phyloP scores from a whole-genome alignment of 2,888 invertebrate genomes.

The Agrilus mali region DNA sequence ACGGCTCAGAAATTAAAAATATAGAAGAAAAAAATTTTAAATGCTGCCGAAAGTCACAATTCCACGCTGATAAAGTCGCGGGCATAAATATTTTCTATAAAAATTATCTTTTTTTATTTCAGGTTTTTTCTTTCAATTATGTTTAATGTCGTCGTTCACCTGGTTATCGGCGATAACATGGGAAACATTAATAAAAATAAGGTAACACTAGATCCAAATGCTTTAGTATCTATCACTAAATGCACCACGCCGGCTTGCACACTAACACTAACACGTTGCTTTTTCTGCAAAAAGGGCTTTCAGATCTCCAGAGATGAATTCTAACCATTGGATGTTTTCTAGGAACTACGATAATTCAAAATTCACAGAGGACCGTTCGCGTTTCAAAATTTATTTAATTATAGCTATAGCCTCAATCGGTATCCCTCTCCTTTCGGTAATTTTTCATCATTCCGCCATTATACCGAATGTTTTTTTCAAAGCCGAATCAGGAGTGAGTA shows the following conservation, averaged over 20 bases:
- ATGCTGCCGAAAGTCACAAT: too few species aligned
- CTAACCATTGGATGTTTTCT: not conserved
- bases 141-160: conserved; percentile 22
- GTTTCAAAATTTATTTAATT: conserved; percentile 10
- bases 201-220: conserved; percentile 14
- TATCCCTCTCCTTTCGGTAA: conserved; percentile 19
- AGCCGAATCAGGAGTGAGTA: conserved; percentile 14
- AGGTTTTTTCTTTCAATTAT: conserved; percentile 25
- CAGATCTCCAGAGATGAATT: too few species aligned
- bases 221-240: not conserved
- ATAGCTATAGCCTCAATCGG: conserved; percentile 11
- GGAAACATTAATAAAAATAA: conserved; percentile 22
- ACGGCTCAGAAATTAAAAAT: too few species aligned
- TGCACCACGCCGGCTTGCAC: too few species aligned
- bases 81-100: too few species aligned
- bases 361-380: conserved; percentile 6
- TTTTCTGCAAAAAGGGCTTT: too few species aligned
- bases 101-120: conserved; percentile 10
- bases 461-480: conserved; percentile 22
- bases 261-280: too few species aligned
- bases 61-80: too few species aligned
- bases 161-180: conserved; percentile 23
- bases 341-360: conserved; percentile 8
- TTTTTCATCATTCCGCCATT: conserved; percentile 17
- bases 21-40: too few species aligned